Conservation (phyloP, 2,113 vertebrate species). For the Nansenia antarctica region DNA sequence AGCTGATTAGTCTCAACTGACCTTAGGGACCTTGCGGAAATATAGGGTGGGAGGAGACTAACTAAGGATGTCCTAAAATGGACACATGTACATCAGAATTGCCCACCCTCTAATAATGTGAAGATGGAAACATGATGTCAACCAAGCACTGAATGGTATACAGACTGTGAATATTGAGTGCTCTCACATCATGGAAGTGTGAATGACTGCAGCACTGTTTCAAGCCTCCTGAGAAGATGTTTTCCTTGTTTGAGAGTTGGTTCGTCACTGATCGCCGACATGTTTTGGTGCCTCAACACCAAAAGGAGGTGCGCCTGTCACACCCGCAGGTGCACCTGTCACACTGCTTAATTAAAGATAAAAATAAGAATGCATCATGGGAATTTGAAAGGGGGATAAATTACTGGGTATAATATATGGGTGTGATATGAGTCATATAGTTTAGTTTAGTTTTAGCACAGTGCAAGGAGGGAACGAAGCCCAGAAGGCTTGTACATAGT, state of each 20-base stretch:
- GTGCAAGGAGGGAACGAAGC: not conserved
- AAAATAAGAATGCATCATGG: conserved; percentile 3
- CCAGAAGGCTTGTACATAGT: not conserved
- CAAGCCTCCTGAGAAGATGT: conserved; percentile 7
- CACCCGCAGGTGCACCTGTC: too few species aligned
- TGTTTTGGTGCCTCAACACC: conserved; percentile 32
- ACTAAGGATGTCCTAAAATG: not conserved
- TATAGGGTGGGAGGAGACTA: not conserved
- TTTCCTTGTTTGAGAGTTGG: conserved; percentile 11
- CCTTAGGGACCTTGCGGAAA: too few species aligned
- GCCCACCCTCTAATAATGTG: not conserved
- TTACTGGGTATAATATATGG: not conserved
- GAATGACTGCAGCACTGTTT: conserved; percentile 5
- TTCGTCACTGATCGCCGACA: conserved; percentile 26
- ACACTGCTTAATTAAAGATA: conserved; percentile 35
- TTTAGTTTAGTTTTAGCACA: not conserved
- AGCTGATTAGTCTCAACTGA: too few species aligned
- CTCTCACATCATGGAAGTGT: not conserved
- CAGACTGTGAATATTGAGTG: not conserved
- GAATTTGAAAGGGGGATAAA: too few species aligned
- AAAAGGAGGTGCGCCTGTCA: conserved; percentile 46
- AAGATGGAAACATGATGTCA: too few species aligned
- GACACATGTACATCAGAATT: not conserved
- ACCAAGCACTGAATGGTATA: too few species aligned
- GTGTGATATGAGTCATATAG: not conserved